Percentiles rank a stretch among this genome's conserved stretches.
phyloP scores from a whole-genome alignment of 2,797 vertebrate genomes.

The Taeniopygia guttata region DNA sequence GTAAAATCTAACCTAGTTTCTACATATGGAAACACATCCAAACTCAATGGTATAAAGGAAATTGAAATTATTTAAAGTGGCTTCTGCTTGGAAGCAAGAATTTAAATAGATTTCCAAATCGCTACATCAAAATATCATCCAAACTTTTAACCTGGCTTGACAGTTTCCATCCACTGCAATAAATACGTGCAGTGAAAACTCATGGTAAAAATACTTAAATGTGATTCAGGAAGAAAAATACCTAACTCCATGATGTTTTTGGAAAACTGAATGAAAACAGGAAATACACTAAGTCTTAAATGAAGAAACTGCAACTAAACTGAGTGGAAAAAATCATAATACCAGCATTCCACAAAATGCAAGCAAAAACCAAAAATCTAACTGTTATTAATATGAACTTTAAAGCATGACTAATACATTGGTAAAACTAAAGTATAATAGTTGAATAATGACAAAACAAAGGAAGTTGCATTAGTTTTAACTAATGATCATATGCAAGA shows the following conservation, averaged over 20 bases:
- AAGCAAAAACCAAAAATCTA: not conserved
- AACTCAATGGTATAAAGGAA: not conserved
- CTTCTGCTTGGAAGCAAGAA: not conserved
- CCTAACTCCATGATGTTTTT: not conserved
- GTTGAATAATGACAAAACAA: not conserved
- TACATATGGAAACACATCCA: not conserved
- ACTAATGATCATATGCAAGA: not conserved
- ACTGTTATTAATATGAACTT: not conserved
- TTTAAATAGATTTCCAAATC: not conserved
- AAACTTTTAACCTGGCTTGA: not conserved
- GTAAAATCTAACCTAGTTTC: not conserved
- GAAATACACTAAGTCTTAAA: not conserved
- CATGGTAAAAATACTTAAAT: not conserved
- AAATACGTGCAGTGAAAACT: not conserved
- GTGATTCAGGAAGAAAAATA: not conserved
- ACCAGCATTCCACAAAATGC: not conserved
- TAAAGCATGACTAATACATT: not conserved
- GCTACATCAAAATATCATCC: not conserved
- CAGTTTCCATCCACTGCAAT: not conserved
- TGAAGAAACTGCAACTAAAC: not conserved
- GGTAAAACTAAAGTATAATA: not conserved
- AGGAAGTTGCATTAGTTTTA: not conserved
- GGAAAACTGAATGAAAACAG: not conserved
- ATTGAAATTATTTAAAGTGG: not conserved
- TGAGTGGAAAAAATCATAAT: not conserved